phyloP scores from a whole-genome alignment of 2,888 invertebrate genomes.

The Pocota personata region DNA sequence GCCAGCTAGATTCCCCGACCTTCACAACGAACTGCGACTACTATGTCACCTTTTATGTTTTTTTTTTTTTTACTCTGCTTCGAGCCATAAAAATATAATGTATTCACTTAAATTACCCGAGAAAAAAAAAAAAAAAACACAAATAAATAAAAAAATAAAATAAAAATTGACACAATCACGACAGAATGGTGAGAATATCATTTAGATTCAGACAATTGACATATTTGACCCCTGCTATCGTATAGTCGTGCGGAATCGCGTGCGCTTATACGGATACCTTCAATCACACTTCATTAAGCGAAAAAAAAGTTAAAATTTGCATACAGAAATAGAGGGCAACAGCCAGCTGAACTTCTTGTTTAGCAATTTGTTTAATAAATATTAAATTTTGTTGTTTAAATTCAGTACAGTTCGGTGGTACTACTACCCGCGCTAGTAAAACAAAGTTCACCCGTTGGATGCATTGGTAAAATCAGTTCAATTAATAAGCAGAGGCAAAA shows the following conservation, averaged over 20 bases:
- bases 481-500: not conserved
- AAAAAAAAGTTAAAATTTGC: conserved; percentile 19
- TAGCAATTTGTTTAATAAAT: conserved; percentile 13
- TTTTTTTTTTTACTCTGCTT: not conserved
- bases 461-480: not conserved
- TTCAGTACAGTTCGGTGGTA: not conserved
- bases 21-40: not conserved
- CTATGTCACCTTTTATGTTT: not conserved
- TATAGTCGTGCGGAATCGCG: conserved; percentile 30
- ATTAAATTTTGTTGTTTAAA: not conserved
- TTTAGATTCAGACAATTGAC: conserved; percentile 57
- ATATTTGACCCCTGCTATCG: conserved; percentile 56
- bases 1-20: conserved; percentile 16
- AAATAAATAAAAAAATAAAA: no score
- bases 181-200: conserved; percentile 40
- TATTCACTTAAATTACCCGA: not conserved
- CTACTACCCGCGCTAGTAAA: not conserved
- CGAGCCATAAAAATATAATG: not conserved
- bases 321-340: conserved; percentile 19
- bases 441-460: not conserved
- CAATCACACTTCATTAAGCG: conserved; percentile 25
- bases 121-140: not conserved
- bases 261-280: conserved; percentile 17
- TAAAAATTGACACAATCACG: conserved; percentile 37
- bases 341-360: conserved; percentile 31